These are phyloP conservation scores for Drosophila neonasuta DNA, from an alignment of 2,888 invertebrate species.

Conservation along the genomic window DNA sequence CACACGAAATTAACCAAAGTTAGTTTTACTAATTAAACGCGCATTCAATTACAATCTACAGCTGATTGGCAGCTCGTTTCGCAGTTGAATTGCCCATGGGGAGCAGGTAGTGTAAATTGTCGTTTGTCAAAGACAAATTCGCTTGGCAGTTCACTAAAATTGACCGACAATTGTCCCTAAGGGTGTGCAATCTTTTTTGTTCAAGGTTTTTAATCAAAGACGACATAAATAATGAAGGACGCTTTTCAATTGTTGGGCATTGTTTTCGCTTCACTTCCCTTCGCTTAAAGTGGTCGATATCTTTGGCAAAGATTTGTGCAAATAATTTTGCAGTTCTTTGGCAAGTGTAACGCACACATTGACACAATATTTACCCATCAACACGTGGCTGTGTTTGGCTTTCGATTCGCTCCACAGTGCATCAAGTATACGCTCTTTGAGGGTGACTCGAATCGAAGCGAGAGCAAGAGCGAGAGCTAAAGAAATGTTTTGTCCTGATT, in stretches of 20 bases:
- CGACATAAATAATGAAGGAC: conserved; percentile 46
- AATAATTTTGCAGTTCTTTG: conserved; percentile 25
- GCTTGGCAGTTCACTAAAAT: conserved; percentile 32
- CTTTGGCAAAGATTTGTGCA: conserved; percentile 21
- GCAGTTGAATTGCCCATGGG: conserved; percentile 14
- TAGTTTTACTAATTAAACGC: conserved; percentile 62
- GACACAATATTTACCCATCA: conserved; percentile 48
- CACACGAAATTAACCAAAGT: conserved; percentile 47
- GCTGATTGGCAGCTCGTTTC: conserved; percentile 37
- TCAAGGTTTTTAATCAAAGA: conserved; percentile 9
- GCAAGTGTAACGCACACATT: conserved; percentile 27
- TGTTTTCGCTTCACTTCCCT: conserved; percentile 2
- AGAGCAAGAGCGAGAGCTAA: background rate
- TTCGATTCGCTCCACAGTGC: conserved; percentile 7
- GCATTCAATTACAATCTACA: conserved; percentile 51
- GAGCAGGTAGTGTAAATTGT: background rate
- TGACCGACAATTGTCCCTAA: conserved; percentile 22
- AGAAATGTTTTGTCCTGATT: conserved; percentile 34
- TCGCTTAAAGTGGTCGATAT: background rate
- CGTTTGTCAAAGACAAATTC: conserved; percentile 20
- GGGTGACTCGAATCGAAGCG: conserved; percentile 10
- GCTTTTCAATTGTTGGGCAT: conserved; percentile 5
- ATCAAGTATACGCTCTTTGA: background rate
- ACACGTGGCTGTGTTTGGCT: conserved; percentile 48
- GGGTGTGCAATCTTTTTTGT: conserved; percentile 5